phyloP scores from a whole-genome alignment of 2,888 invertebrate species.

The Diarsia mendica region DNA sequence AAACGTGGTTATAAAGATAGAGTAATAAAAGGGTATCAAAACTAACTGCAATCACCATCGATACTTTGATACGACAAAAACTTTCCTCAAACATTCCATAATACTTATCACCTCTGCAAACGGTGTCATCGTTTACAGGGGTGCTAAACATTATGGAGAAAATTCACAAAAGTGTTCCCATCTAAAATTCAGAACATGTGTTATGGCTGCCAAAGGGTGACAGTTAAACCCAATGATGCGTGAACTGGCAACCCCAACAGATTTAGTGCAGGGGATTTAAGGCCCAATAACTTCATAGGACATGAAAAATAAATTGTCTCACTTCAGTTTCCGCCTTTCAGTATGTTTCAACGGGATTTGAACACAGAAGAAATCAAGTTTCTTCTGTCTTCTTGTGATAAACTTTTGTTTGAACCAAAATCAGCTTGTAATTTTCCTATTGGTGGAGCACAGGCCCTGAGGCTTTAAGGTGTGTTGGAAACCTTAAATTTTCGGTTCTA shows the following conservation, averaged over 20 bases:
- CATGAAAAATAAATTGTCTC: constrained; percentile 16
- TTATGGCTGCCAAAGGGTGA: constrained; percentile 23
- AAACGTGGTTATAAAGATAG: too few relatives aligned
- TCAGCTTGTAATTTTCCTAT: neutral
- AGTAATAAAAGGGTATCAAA: too few relatives aligned
- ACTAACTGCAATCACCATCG: too few relatives aligned
- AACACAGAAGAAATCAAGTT: neutral
- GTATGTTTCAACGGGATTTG: neutral
- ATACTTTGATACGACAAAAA: neutral
- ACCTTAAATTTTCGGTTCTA: neutral
- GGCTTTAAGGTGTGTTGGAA: neutral
- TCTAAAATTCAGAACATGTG: constrained; percentile 29
- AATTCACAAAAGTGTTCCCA: constrained; percentile 14
- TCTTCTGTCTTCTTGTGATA: neutral
- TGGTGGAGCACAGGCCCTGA: neutral
- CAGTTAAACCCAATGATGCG: constrained; percentile 27
- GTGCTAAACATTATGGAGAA: neutral
- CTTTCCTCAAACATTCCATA: neutral
- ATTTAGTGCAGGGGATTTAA: constrained; percentile 43
- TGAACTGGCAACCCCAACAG: constrained; percentile 34
- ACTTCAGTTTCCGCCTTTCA: neutral
- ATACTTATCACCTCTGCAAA: neutral
- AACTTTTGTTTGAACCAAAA: neutral
- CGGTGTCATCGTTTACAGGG: neutral
- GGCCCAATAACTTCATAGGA: constrained; percentile 11